Evolutionary conservation across 2,888 invertebrate genomes (phyloP).

Genomic region (Idaea dimidiata): DNA sequence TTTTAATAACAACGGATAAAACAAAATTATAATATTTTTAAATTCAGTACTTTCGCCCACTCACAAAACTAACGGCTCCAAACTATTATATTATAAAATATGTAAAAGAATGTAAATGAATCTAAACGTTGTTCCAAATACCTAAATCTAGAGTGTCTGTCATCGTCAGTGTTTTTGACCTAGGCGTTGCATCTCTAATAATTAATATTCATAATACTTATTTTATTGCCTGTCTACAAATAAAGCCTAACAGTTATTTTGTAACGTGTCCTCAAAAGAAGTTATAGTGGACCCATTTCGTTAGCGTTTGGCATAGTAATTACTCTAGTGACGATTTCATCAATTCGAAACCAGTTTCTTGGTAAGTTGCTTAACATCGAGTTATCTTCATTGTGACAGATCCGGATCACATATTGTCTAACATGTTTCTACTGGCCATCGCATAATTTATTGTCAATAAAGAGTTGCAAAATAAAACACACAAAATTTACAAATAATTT

Average conservation of each 20-base stretch:
- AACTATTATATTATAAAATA: background rate
- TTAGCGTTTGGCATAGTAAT: slow-evolving; percentile 23
- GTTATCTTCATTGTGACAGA: background rate
- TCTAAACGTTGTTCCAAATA: background rate
- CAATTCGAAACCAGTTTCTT: slow-evolving; percentile 6
- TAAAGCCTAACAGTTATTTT: slow-evolving; percentile 20
- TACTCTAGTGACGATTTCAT: slow-evolving; percentile 13
- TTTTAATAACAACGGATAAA: no score
- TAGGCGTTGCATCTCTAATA: background rate
- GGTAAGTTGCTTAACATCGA: background rate
- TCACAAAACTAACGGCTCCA: no score
- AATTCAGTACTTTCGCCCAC: no score
- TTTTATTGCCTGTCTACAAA: slow-evolving; percentile 9
- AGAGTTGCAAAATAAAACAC: slow-evolving; percentile 7
- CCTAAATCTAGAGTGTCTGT: background rate
- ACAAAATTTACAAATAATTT: slow-evolving; percentile 3
- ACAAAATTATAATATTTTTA: no score
- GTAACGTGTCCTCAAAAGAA: slow-evolving; percentile 25
- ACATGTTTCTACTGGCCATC: background rate
- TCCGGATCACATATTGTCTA: background rate
- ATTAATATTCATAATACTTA: slow-evolving; percentile 1
- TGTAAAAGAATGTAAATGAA: background rate
- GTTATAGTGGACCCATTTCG: slow-evolving; percentile 26
- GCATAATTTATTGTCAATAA: background rate
- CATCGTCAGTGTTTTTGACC: background rate